Evolutionary conservation across 2,113 vertebrate genomes (phyloP).

Genomic region (Mastomys natalensis): DNA sequence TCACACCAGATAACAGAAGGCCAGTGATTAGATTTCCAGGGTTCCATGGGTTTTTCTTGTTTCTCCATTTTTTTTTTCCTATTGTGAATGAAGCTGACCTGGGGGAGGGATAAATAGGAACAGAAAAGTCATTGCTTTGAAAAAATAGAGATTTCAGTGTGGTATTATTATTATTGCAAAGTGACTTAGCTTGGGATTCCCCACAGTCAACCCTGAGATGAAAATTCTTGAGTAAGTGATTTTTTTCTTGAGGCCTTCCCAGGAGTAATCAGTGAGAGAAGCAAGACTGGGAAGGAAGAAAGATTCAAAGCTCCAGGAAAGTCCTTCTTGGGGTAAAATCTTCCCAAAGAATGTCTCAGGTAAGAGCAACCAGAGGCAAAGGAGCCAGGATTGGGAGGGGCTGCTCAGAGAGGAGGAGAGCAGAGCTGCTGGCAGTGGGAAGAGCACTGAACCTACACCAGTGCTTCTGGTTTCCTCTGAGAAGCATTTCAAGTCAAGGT

Average conservation of each 20-base stretch:
- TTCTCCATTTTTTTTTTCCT: neutral
- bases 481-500: slow-evolving; percentile 28
- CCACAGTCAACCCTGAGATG: neutral
- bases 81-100: neutral
- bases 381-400: neutral
- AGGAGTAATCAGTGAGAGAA: slow-evolving; percentile 8
- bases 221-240: slow-evolving; percentile 36
- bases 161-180: slow-evolving; percentile 31
- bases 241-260: slow-evolving; percentile 28
- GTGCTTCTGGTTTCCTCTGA: neutral
- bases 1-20: neutral
- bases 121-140: slow-evolving; percentile 41
- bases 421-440: neutral
- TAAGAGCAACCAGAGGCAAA: neutral
- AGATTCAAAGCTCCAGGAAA: slow-evolving; percentile 28
- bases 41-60: neutral
- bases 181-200: slow-evolving; percentile 43
- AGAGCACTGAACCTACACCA: neutral
- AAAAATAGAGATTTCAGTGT: slow-evolving; percentile 11
- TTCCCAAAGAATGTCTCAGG: neutral
- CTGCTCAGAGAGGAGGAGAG: neutral
- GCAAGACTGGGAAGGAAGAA: neutral
- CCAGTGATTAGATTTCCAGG: slow-evolving; percentile 33
- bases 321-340: slow-evolving; percentile 25
- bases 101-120: neutral